These are phyloP conservation scores for Drosophila anomalata DNA, from an alignment of 2,888 invertebrate genomes.

Conservation along the genomic window DNA sequence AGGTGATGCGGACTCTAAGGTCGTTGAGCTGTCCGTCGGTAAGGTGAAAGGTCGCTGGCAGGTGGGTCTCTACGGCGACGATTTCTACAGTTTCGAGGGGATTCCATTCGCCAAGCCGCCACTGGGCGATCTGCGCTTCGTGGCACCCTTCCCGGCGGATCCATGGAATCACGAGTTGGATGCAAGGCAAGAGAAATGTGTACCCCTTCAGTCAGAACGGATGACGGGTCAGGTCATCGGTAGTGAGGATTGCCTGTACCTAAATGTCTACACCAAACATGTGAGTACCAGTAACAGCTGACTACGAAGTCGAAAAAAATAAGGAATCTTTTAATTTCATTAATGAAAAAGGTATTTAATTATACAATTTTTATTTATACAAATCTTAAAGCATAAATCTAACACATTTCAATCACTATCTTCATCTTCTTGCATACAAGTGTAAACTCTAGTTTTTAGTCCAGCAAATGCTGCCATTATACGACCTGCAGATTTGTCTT, in stretches of 20 bases:
- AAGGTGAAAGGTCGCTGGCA: constrained; percentile 69
- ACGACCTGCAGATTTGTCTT: not conserved
- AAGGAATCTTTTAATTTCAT: not conserved
- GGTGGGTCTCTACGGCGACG: constrained; percentile 59
- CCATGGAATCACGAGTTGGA: constrained; percentile 81
- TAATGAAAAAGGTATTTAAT: not conserved
- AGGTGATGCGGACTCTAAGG: constrained; percentile 24
- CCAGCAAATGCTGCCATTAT: not conserved
- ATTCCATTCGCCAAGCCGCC: constrained; percentile 79
- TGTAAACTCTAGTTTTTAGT: not conserved
- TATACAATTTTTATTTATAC: not conserved
- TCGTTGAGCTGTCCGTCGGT: constrained; percentile 63
- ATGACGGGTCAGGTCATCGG: constrained; percentile 57
- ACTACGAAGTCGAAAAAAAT: no score
- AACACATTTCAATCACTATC: not conserved
- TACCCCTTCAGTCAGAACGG: constrained; percentile 61
- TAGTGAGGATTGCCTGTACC: constrained; percentile 75
- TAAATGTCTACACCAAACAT: constrained; percentile 77
- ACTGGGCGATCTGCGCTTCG: constrained; percentile 68
- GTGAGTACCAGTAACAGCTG: constrained; percentile 25
- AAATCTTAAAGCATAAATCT: not conserved
- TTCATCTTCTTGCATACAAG: not conserved
- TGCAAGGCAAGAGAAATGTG: constrained; percentile 48
- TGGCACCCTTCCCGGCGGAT: constrained; percentile 77
- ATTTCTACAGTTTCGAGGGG: constrained; percentile 75